phyloP scores from a whole-genome alignment of 2,888 invertebrate species.

The Phortica okadai region DNA sequence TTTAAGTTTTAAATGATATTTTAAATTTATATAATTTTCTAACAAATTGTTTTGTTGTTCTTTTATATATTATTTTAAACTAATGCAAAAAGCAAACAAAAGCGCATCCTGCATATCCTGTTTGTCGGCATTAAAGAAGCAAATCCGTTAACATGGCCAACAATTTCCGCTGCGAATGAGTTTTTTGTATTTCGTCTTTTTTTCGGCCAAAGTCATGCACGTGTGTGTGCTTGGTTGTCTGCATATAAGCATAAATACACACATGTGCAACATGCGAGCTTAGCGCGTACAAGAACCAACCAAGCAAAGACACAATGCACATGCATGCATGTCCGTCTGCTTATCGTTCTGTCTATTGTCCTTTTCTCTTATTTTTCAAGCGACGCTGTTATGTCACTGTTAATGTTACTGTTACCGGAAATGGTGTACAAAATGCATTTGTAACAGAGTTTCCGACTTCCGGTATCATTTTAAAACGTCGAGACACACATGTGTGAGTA shows the following conservation, averaged over 20 bases:
- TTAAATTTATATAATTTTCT: too few relatives aligned
- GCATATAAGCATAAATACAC: not conserved
- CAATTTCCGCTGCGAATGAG: slow-evolving; percentile 23
- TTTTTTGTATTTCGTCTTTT: not conserved
- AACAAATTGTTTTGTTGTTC: not conserved
- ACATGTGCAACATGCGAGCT: slow-evolving; percentile 18
- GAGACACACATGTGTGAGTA: not conserved
- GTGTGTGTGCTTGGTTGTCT: not conserved
- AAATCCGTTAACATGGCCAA: slow-evolving; percentile 23
- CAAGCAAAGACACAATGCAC: slow-evolving; percentile 5
- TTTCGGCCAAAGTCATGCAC: not conserved
- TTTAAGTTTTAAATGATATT: too few relatives aligned
- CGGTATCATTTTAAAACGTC: slow-evolving; percentile 60
- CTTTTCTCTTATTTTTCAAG: slow-evolving; percentile 46
- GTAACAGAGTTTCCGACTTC: slow-evolving; percentile 66
- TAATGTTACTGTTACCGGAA: slow-evolving; percentile 56
- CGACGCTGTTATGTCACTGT: slow-evolving; percentile 66
- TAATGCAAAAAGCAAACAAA: not conserved
- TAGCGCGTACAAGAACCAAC: slow-evolving; percentile 18
- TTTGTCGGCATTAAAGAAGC: not conserved
- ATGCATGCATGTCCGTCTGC: slow-evolving; percentile 5
- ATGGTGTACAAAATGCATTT: slow-evolving; percentile 61
- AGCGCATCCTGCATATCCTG: slow-evolving; percentile 13
- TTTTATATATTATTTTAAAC: not conserved
- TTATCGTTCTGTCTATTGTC: slow-evolving; percentile 20